Evolutionary conservation across 2,113 vertebrate genomes (phyloP).

Genomic region (Lanius collurio): DNA sequence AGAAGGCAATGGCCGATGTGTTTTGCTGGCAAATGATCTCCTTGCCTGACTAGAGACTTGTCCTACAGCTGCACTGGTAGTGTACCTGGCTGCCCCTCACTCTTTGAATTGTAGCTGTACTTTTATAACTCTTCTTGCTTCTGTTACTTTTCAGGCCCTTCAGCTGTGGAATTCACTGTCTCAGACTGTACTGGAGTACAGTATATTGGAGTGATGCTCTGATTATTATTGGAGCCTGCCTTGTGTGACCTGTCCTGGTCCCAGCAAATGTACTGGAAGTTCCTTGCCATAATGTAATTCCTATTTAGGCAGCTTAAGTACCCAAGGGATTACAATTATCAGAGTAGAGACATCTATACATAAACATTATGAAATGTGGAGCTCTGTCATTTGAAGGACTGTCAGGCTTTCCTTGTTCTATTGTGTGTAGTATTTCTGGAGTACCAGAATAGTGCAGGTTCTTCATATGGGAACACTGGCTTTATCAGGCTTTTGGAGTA

Average conservation of each 20-base stretch:
- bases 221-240: background rate
- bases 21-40: background rate
- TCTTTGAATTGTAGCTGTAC: background rate
- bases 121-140: background rate
- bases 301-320: background rate
- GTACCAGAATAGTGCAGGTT: background rate
- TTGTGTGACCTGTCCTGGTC: background rate
- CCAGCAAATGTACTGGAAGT: background rate
- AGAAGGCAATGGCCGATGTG: background rate
- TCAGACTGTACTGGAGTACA: background rate
- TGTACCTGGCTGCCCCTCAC: background rate
- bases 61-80: background rate
- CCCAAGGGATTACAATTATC: background rate
- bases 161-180: background rate
- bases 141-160: background rate
- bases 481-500: background rate
- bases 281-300: background rate
- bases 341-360: background rate
- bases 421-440: background rate
- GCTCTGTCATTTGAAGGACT: background rate
- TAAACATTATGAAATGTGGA: background rate
- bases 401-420: background rate
- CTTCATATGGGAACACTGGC: background rate
- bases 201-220: background rate
- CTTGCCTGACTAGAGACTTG: background rate